Base-by-base conservation (phyloP, 2,888 invertebrate genomes). In the Euphydryas editha region DNA sequence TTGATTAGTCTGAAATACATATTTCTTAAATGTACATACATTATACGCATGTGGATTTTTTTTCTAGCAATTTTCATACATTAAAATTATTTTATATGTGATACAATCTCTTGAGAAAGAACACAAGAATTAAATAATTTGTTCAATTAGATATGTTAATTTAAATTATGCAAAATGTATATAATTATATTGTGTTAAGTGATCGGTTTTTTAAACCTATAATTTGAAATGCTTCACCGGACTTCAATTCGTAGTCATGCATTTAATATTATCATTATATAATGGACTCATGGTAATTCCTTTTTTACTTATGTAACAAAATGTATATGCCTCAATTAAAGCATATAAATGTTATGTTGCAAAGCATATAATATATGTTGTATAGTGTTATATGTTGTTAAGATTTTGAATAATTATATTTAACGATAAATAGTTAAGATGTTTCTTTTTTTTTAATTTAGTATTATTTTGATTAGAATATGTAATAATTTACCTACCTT, bases 401-500 rank as follows among this genome's bases (percentile, higher is more conserved):
- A n/a, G n/a, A n/a, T n/a, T n/a, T n/a, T n/a, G n/a, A n/a, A n/a
- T n/a, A n/a, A n/a, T n/a, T n/a, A n/a, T n/a, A n/a, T n/a, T n/a
- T n/a, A n/a, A n/a, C n/a, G n/a, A n/a, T n/a, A n/a, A n/a, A n/a
- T n/a, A n/a, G n/a, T n/a, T n/a, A n/a, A n/a, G n/a, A n/a, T n/a
- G n/a, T n/a, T n/a, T n/a, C n/a, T n/a, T n/a, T n/a, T n/a, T n/a
- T n/a, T n/a, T n/a, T n/a, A n/a, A n/a, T n/a, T n/a, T n/a, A n/a
- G n/a, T 13, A 39, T 39, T 13, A 39, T 21, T 47, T 47, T 15
- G 13, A 13, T 5, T 20, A 20, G 1, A 13, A 11, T 21, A 13
- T 1, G 0, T 4, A 11, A 24, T 15, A 24, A 24, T 15, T 18
- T 24, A 69, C 94, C 94, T 94, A 98, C 98, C 98, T 98, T 81